Evolutionary conservation across 1,140 invertebrate species (phyloP).

Genomic region (Musca domestica): DNA sequence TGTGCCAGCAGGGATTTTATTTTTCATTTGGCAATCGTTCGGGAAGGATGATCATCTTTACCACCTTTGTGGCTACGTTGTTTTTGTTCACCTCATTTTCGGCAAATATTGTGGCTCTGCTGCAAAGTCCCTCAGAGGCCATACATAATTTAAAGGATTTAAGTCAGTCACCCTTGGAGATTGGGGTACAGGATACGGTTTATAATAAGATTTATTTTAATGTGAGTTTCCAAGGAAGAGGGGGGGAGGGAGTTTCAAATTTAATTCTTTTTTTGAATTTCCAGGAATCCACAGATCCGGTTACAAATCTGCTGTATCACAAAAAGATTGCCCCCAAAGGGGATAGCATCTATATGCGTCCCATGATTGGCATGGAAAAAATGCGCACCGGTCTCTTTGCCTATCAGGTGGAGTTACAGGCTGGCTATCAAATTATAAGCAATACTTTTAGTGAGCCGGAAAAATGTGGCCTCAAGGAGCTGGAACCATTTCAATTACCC

Average conservation of each 20-base stretch:
- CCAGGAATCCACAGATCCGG: constrained; percentile 58
- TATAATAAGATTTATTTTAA: constrained; percentile 61
- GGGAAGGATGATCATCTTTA: constrained; percentile 57
- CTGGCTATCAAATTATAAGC: constrained; percentile 60
- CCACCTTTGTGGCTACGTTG: constrained; percentile 57
- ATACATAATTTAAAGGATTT: constrained; percentile 58
- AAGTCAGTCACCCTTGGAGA: constrained; percentile 56
- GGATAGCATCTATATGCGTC: constrained; percentile 56
- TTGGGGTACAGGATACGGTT: constrained; percentile 60
- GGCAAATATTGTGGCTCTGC: constrained; percentile 61
- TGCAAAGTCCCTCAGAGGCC: constrained; percentile 60
- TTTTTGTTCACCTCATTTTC: constrained; percentile 63
- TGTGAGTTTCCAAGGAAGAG: constrained; percentile 37
- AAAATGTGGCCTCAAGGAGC: constrained; percentile 60
- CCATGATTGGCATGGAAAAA: constrained; percentile 56
- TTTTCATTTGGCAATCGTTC: constrained; percentile 54
- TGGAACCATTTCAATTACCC: constrained; percentile 58
- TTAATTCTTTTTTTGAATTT: constrained; percentile 9
- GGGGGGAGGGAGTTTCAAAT: not conserved
- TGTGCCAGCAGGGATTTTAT: constrained; percentile 65
- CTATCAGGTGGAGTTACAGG: constrained; percentile 59
- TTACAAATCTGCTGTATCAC: constrained; percentile 56
- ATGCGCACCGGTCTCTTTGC: constrained; percentile 59
- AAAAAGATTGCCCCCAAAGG: constrained; percentile 58
- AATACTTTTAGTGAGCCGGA: constrained; percentile 61